phyloP scores from a whole-genome alignment of 1,140 invertebrate species.

The Platorchestia sp. region DNA sequence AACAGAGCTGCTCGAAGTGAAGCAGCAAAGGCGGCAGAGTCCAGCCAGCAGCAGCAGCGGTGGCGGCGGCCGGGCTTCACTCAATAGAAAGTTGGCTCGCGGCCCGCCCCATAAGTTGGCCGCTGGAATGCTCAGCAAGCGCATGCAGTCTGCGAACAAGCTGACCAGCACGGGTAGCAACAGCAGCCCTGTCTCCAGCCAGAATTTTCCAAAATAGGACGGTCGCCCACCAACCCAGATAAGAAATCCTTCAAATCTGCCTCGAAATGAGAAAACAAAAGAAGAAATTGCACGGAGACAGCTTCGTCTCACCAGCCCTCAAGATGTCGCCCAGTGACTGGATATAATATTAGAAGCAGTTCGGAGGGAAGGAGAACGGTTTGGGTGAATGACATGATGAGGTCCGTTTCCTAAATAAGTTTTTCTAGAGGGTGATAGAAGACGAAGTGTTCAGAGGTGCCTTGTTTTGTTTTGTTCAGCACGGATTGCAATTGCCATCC shows the following conservation, averaged over 20 bases:
- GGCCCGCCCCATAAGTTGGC: background rate
- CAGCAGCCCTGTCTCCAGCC: constrained; percentile 12
- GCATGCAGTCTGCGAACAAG: background rate
- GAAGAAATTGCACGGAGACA: background rate
- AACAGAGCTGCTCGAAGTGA: background rate
- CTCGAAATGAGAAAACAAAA: background rate
- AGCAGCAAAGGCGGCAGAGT: background rate
- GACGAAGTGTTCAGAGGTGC: too few relatives aligned
- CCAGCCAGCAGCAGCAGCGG: constrained; percentile 5
- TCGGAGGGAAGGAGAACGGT: background rate
- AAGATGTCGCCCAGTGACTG: background rate
- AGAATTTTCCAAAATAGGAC: constrained; percentile 5
- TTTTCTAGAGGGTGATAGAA: too few relatives aligned
- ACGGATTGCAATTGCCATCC: too few relatives aligned
- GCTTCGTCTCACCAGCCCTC: background rate
- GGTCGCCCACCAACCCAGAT: background rate
- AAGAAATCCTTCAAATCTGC: background rate
- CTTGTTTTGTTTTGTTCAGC: too few relatives aligned
- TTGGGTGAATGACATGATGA: background rate
- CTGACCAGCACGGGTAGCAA: constrained; percentile 22
- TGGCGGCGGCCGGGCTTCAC: background rate
- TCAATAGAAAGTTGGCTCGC: constrained; percentile 28
- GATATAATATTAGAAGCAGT: background rate
- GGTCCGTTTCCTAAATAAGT: background rate
- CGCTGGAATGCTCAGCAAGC: background rate